Conservation (phyloP, 2,888 invertebrate genomes). For the Sericinus montela region DNA sequence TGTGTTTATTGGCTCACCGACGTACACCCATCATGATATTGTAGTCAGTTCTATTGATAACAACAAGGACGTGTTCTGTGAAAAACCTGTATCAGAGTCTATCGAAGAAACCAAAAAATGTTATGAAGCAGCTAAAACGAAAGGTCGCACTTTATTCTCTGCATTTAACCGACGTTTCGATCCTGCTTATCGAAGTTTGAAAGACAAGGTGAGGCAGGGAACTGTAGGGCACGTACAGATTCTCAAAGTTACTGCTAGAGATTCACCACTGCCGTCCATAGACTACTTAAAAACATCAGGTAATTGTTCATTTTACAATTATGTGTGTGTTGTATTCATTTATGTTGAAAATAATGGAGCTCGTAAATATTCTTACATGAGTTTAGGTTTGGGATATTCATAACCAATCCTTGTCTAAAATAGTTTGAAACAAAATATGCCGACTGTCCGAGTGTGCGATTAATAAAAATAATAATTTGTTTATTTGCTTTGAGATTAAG, state of each 20-base stretch:
- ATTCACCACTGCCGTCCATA: slow-evolving; percentile 81
- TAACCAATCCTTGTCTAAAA: no score
- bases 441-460: no score
- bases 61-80: slow-evolving; percentile 83
- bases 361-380: no score
- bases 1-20: slow-evolving; percentile 79
- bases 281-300: slow-evolving; percentile 81
- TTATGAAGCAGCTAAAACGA: slow-evolving; percentile 77
- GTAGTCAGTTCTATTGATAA: slow-evolving; percentile 71
- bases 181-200: slow-evolving; percentile 75
- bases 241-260: slow-evolving; percentile 81
- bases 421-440: no score
- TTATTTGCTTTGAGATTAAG: no score
- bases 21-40: slow-evolving; percentile 78
- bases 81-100: slow-evolving; percentile 83
- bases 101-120: slow-evolving; percentile 74
- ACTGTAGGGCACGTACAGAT: slow-evolving; percentile 81
- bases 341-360: no score
- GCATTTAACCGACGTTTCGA: slow-evolving; percentile 86
- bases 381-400: no score
- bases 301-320: no score
- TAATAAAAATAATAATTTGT: no score
- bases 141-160: slow-evolving; percentile 77
- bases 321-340: no score
- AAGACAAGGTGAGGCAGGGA: slow-evolving; percentile 71